Evolutionary conservation across 2,888 invertebrate species (phyloP), one percentile per base, ranked within the genome.

Genomic region (Yponomeuta malinellus): DNA sequence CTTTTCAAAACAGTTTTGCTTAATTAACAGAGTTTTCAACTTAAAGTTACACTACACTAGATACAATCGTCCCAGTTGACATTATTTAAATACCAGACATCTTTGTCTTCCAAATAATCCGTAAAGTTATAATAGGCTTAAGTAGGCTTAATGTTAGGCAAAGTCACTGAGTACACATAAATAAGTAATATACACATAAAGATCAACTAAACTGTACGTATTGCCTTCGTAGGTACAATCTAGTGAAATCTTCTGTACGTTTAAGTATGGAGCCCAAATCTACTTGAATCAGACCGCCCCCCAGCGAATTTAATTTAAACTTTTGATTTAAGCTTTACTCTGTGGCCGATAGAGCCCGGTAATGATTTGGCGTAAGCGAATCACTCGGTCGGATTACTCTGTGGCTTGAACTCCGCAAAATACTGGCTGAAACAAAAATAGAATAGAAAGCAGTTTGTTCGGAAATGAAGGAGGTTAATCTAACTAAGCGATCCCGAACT

Each of bases 291-390:
- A 37, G 31, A 43, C 69, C 31, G 52, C 52, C 31, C 52, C 31
- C 52, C 29, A n/a, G 48, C 48, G 31, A 48, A 48, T 23, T 29
- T 48, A 52, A 48, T 29, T 48, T 69, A 69, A 63, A 70, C 70
- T 69, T 59, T 59, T 59, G 52, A 59, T 59, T 59, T 59, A 12
- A 12, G 52, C 52, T 15, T 15, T 15, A 59, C 52, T 59, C 52
- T 59, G 52, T 59, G 52, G 52, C 15, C 15, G 52, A 59, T 59
- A 59, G 52, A 12, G 52, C 52, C 15, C 8, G 15, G 52, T 12
- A 12, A 59, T 59, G 52, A 59, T 59, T 59, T 12, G 52, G 52
- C 52, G 52, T 59, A 59, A 59, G 52, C 52, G 52, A 59, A 59
- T 59, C 52, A 59, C 15, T 15, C 52, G 52, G 52, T 52, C 10